Base-by-base conservation (phyloP, 1,140 invertebrate species). In the Vanessa tameamea region DNA sequence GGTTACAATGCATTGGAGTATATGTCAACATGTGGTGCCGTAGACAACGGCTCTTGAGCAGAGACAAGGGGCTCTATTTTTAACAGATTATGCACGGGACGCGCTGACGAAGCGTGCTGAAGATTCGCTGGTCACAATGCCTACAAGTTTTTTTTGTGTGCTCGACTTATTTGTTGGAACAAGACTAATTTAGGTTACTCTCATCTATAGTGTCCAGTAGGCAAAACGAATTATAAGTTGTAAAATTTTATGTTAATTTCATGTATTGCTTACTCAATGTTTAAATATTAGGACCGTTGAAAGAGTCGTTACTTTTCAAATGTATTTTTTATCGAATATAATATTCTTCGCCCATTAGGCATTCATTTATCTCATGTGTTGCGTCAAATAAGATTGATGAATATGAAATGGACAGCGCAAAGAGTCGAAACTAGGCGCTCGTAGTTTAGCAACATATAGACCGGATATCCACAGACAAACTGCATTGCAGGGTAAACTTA, bases 31-130 rank as follows among this genome's bases (percentile, higher is more conserved):
- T 71, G 72, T 75, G 73, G 75, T 76, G 73, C 72, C 76, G 76
- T 78, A 85, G 80, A 85, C 81, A 78, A 82, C 82, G 81, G 75
- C 80, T 70, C 85, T 85, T 72, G 69, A 81, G 68, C 80, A 81
- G 69, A 84, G 78, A 83, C 85, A 84, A 83, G 81, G 82, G 82
- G 73, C 80, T 85, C 84, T 88, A 89, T 88, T 89, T 89, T 89
- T 89, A 89, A 84, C 81, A 86, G 86, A 88, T 88, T 89, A 89
- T 88, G 85, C 84, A 87, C 79, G 81, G 78, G 71, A 72, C 69
- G 73, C 79, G 82, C 84, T 86, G 86, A 79, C 83, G 78, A 75
- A 72, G 83, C 81, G 80, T 77, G 83, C 77, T 81, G 69, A 74
- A 78, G 73, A 82, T 75, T 79, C 73, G 79, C 73, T 78, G 73